phyloP scores from a whole-genome alignment of 2,797 vertebrate genomes.

The Heteromormyrus szaboi region DNA sequence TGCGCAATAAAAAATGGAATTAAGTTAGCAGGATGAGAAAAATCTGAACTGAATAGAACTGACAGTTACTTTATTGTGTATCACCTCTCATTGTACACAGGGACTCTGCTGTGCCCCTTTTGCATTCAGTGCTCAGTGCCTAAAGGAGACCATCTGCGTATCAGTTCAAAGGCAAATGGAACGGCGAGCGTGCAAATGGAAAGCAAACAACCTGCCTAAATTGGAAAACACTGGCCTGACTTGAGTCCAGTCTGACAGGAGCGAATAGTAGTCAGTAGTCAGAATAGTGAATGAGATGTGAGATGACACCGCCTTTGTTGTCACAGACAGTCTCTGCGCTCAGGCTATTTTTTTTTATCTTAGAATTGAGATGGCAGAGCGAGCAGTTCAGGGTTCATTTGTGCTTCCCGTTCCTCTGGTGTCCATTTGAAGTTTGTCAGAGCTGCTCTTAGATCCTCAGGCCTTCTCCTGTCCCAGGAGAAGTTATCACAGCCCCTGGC shows the following conservation, averaged over 20 bases:
- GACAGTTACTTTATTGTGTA: background rate
- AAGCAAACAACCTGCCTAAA: background rate
- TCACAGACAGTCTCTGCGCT: background rate
- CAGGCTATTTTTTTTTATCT: background rate
- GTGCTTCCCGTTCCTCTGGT: slow-evolving; percentile 29
- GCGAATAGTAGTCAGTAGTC: background rate
- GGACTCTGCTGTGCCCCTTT: background rate
- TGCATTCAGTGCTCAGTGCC: background rate
- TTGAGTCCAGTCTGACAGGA: background rate
- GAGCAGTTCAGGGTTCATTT: slow-evolving; percentile 24
- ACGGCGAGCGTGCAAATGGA: background rate
- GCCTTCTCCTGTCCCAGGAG: background rate
- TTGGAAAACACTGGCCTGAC: background rate
- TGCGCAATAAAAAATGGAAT: background rate
- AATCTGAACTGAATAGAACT: background rate
- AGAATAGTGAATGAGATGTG: background rate
- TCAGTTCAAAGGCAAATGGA: slow-evolving; percentile 1
- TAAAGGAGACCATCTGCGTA: background rate
- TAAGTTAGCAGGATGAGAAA: background rate
- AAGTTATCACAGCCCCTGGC: background rate
- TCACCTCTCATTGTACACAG: background rate
- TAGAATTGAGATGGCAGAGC: slow-evolving; percentile 19
- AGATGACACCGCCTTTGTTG: background rate
- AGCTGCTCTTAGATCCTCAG: background rate
- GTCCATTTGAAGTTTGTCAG: slow-evolving; percentile 24